Percentiles rank a stretch among this genome's conserved stretches.
These are phyloP conservation scores for Numenius arquata DNA, from an alignment of 2,113 vertebrate species.

Conservation along the genomic window DNA sequence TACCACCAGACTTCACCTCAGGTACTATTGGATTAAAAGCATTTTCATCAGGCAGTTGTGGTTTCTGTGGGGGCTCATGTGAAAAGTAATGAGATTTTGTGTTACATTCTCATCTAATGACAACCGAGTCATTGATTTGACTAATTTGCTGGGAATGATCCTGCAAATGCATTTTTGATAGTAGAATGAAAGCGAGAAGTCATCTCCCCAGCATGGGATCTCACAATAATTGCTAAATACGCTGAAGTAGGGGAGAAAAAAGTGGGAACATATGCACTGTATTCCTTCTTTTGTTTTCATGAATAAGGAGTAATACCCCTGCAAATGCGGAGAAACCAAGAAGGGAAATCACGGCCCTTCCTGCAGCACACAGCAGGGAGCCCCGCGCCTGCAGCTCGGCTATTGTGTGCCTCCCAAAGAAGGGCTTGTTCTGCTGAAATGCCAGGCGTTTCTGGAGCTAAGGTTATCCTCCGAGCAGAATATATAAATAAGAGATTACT, in stretches of 20 bases:
- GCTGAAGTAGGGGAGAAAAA: neutral
- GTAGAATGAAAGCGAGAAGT: neutral
- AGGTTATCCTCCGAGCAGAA: slow-evolving; percentile 15
- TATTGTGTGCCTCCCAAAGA: neutral
- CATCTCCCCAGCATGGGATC: neutral
- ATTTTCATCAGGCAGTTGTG: neutral
- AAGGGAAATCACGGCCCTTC: neutral
- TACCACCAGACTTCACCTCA: neutral
- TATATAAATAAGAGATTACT: slow-evolving; percentile 25
- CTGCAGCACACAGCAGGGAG: neutral
- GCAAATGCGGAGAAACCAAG: neutral
- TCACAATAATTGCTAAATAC: neutral
- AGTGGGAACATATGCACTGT: neutral
- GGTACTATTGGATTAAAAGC: neutral
- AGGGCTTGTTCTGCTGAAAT: neutral
- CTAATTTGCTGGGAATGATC: neutral
- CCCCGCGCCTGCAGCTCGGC: neutral
- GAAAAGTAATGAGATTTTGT: neutral
- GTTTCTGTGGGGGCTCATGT: neutral
- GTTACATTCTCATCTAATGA: neutral
- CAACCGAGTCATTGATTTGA: neutral
- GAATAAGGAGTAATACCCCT: neutral
- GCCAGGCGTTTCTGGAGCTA: slow-evolving; percentile 2
- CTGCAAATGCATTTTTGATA: neutral
- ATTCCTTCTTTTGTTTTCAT: neutral